A percentile compares a stretch with the other conserved stretches of the same genome.
phyloP scores from a whole-genome alignment of 2,113 vertebrate genomes.

The Sinocyclocheilus rhinocerous region DNA sequence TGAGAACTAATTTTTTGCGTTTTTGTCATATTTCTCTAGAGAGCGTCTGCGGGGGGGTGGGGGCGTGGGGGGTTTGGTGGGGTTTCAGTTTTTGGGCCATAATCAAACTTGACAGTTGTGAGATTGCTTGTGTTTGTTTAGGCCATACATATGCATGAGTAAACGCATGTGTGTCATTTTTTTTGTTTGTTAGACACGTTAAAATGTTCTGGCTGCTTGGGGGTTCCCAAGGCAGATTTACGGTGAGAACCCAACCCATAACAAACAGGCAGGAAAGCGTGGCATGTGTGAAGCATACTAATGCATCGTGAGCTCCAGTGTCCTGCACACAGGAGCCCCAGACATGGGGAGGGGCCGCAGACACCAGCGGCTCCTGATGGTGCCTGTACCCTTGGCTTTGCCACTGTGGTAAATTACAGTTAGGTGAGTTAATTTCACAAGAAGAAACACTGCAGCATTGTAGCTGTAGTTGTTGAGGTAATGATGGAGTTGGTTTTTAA shows the following conservation, averaged over 20 bases:
- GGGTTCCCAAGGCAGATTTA: slow-evolving; percentile 65
- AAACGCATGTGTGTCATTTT: too few species aligned
- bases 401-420: neutral
- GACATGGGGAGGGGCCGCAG: neutral
- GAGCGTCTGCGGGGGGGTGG: neutral
- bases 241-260: slow-evolving; percentile 71
- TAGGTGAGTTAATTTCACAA: neutral
- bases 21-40: neutral
- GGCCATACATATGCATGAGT: slow-evolving; percentile 7
- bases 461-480: too few species aligned
- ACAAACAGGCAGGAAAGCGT: slow-evolving; percentile 66
- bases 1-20: neutral
- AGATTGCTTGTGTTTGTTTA: slow-evolving; percentile 1
- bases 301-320: slow-evolving; percentile 58
- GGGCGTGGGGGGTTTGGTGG: too few species aligned
- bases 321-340: slow-evolving; percentile 42
- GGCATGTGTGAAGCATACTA: slow-evolving; percentile 67
- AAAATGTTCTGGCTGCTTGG: slow-evolving; percentile 41
- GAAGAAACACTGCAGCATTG: neutral
- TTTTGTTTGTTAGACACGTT: neutral
- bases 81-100: neutral
- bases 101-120: neutral
- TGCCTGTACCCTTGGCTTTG: neutral
- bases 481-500: too few species aligned
- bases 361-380: neutral